Conservation (phyloP, 2,113 vertebrate species). For the Indicator indicator region DNA sequence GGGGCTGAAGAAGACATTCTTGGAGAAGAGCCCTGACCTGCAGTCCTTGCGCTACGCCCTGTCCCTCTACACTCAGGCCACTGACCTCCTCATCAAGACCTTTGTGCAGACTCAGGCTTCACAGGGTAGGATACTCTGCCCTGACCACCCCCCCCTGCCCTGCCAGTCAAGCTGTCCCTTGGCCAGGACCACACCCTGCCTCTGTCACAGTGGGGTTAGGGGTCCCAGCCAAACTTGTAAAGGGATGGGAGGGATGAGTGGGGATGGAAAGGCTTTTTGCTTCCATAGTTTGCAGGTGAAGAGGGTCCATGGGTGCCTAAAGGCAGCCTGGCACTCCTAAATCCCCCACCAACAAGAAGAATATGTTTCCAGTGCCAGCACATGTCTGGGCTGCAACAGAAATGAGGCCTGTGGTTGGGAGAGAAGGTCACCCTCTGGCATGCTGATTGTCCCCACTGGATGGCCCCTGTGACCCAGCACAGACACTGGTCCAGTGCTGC, state of each 20-base stretch:
- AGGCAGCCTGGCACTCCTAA: neutral
- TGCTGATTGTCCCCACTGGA: neutral
- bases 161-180: neutral
- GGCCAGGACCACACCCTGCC: neutral
- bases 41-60: conserved; percentile 94
- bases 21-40: conserved; percentile 97
- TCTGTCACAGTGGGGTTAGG: neutral
- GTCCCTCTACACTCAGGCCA: conserved; percentile 97
- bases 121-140: conserved; percentile 82
- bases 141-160: neutral
- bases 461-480: neutral
- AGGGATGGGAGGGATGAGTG: neutral
- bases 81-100: conserved; percentile 96
- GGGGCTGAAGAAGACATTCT: conserved; percentile 96
- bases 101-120: conserved; percentile 94
- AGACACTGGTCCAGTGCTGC: neutral
- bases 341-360: neutral
- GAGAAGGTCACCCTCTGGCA: neutral
- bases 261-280: neutral
- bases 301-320: neutral
- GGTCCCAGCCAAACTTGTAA: fast-evolving
- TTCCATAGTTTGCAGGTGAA: neutral
- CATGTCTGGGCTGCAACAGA: neutral
- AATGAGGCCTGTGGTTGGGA: neutral
- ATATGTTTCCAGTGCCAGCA: neutral